Conservation (phyloP, 2,797 vertebrate species). For the Zonotrichia albicollis region DNA sequence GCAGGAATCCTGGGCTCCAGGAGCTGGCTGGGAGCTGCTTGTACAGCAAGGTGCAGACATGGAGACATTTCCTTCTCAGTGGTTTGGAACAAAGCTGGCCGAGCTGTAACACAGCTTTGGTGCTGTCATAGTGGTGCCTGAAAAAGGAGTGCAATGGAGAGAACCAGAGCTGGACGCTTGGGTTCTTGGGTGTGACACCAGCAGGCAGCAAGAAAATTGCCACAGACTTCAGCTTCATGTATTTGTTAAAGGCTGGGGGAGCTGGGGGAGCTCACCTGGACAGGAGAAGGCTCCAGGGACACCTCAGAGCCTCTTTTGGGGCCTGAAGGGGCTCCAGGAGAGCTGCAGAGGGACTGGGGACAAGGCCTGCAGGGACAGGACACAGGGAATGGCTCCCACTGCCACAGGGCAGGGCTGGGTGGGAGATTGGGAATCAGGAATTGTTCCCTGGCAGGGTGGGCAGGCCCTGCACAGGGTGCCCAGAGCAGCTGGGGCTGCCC, state of each 20-base stretch:
- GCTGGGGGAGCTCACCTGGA: neutral
- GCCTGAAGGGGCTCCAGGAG: no score
- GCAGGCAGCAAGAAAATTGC: neutral
- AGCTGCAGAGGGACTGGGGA: no score
- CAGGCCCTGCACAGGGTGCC: no score
- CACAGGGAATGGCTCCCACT: no score
- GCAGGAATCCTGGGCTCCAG: neutral
- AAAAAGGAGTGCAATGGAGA: neutral
- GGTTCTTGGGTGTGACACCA: neutral
- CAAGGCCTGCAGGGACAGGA: no score
- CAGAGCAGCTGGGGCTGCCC: no score
- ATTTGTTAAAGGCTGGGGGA: neutral
- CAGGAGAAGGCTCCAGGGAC: no score
- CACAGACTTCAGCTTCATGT: neutral
- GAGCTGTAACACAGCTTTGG: constrained; percentile 43
- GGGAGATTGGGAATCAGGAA: no score
- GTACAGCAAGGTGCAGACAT: fast-evolving
- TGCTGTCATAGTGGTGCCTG: constrained; percentile 63
- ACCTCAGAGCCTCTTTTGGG: no score
- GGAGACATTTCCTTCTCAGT: neutral
- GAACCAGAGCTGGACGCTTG: constrained; percentile 11
- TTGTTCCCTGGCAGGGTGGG: no score
- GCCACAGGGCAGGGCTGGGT: no score
- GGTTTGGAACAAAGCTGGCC: neutral
- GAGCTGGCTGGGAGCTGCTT: neutral